Percentiles rank a stretch among this genome's conserved stretches.
Evolutionary conservation across 2,888 invertebrate genomes (phyloP).

Genomic region (Entomobrya proxima): DNA sequence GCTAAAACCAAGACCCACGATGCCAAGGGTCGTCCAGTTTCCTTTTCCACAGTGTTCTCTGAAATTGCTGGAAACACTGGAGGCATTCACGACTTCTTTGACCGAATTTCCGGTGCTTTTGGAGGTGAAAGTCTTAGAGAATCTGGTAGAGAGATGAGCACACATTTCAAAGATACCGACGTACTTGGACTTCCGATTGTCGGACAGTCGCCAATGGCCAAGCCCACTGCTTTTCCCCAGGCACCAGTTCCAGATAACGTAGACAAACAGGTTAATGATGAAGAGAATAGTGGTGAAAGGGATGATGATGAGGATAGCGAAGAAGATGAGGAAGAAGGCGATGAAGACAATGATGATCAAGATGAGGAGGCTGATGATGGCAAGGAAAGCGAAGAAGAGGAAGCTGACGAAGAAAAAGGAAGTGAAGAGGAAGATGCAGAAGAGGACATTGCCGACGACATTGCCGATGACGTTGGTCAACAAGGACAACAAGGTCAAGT

Average conservation of each 20-base stretch:
- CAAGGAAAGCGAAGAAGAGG: slow-evolving; percentile 8
- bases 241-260: slow-evolving; percentile 36
- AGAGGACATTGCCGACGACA: slow-evolving; percentile 21
- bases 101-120: slow-evolving; percentile 58
- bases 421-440: slow-evolving; percentile 27
- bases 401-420: slow-evolving; percentile 16
- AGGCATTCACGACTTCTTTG: slow-evolving; percentile 64
- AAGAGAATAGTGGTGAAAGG: background rate
- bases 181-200: background rate
- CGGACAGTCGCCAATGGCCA: background rate
- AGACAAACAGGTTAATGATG: background rate
- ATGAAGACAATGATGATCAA: slow-evolving; percentile 20
- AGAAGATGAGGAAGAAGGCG: slow-evolving; percentile 29
- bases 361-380: slow-evolving; percentile 12
- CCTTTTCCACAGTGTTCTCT: slow-evolving; percentile 66
- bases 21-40: slow-evolving; percentile 60
- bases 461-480: background rate
- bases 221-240: slow-evolving; percentile 48
- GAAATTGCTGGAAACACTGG: slow-evolving; percentile 67
- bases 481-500: background rate
- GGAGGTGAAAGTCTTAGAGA: slow-evolving; percentile 32
- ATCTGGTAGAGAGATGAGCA: slow-evolving; percentile 39
- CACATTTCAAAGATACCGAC: slow-evolving; percentile 1
- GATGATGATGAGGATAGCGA: slow-evolving; percentile 44
- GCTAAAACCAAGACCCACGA: slow-evolving; percentile 43